Evolutionary conservation across 1,140 invertebrate species (phyloP), one percentile per base, ranked within the genome.

Genomic region (Pseudomyrmex sp.): DNA sequence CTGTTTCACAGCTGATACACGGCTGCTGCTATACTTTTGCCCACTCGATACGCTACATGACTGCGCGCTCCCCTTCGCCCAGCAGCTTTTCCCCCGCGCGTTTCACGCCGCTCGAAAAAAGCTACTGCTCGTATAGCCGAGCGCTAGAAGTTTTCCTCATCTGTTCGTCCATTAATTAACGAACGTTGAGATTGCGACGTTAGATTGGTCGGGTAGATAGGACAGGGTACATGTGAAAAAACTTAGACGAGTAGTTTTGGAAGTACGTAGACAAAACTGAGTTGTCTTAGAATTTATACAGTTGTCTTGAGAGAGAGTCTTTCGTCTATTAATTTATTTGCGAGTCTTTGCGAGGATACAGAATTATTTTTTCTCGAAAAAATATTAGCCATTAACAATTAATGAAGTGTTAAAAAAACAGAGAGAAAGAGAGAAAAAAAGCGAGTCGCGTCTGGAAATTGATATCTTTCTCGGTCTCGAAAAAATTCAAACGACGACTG

Each of bases 1-100:
- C 93, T 93, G 92, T 93, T 93, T 92, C 92, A 89, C 88, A 92
- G 92, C 92, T 94, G 93, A 93, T 93, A 92, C 86, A 90, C 90
- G 89, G 87, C 83, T 90, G 86, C 77, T 87, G 82, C 54, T 70
- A 35, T 35, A 61, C 85, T 85, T 87, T 76, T 85, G 72, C 86
- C 54, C 70, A 20, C 44, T 54, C 84, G 82, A 84, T 77, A 73
- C 73, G 58, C 72, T 50, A 59, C 12, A 54, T 54, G 70, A 59
- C 54, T 61, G 72, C 20, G 74, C 66, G 58, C 56, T 46, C 80
- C 50, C 46, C 68, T 35, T 48, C n/a, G 23, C 61, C 44, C 26
- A 1, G 13, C 76, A 23, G 54, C 54, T 44, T 73, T 26, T 52
- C 35, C 7, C 48, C 44, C 46, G 18, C n/a, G 62, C 48, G 26